Conservation (phyloP, 1,140 invertebrate genomes). For the Drosophila baimaii region DNA sequence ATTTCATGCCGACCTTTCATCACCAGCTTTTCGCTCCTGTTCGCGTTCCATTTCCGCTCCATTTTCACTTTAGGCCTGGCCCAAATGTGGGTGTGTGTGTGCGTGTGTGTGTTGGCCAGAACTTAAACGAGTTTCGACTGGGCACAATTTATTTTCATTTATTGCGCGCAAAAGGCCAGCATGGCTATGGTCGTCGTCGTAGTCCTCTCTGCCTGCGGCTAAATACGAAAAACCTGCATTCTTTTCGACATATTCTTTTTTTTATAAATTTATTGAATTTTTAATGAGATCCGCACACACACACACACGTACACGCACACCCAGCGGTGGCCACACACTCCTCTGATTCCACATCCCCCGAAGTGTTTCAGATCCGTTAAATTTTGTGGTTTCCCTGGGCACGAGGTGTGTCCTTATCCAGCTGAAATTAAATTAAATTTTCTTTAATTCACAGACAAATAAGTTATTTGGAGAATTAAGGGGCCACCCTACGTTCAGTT, state of each 20-base stretch:
- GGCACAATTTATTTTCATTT: conserved; percentile 43
- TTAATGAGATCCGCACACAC: conserved; percentile 28
- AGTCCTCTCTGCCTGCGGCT: conserved; percentile 15
- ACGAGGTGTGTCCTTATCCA: background rate
- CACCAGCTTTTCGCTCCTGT: background rate
- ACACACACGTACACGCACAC: background rate
- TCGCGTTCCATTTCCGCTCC: conserved; percentile 11
- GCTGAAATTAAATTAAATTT: too few relatives aligned
- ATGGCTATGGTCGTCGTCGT: too few relatives aligned
- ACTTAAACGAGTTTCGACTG: conserved; percentile 24
- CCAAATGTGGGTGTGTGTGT: background rate
- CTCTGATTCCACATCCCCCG: background rate
- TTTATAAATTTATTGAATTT: conserved; percentile 63
- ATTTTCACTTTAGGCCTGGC: conserved; percentile 28
- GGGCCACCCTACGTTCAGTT: too few relatives aligned
- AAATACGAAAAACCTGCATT: conserved; percentile 18
- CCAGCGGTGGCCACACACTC: background rate
- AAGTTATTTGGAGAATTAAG: too few relatives aligned
- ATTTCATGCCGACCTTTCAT: background rate
- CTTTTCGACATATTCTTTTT: conserved; percentile 23
- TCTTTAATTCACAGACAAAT: too few relatives aligned
- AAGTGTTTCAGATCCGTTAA: background rate
- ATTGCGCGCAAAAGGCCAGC: conserved; percentile 12
- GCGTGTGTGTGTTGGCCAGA: conserved; percentile 5
- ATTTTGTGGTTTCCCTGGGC: conserved; percentile 15